phyloP scores from a whole-genome alignment of 2,113 vertebrate genomes.

The Rhagologus leucostigma region DNA sequence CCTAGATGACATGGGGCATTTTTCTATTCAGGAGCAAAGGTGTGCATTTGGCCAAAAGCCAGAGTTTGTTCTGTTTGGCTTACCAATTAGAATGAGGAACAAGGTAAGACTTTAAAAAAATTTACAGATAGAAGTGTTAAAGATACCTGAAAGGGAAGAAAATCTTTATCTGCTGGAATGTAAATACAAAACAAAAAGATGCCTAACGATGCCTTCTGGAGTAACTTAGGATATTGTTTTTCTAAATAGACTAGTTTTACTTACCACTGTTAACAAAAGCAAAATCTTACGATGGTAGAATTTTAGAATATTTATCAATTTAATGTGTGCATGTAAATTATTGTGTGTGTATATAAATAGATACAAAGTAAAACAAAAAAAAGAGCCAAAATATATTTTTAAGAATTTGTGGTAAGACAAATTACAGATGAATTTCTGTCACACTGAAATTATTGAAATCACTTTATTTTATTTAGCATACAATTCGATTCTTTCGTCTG shows the following conservation, averaged over 20 bases:
- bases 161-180: neutral
- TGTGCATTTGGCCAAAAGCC: neutral
- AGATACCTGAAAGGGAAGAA: neutral
- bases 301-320: neutral
- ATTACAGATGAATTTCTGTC: neutral
- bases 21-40: neutral
- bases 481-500: neutral
- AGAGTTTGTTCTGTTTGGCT: neutral
- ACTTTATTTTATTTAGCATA: neutral
- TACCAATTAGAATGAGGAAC: neutral
- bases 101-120: neutral
- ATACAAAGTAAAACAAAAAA: neutral
- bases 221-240: neutral
- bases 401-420: neutral
- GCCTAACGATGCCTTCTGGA: rapidly evolving
- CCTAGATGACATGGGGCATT: neutral
- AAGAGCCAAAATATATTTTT: neutral
- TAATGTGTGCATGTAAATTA: neutral
- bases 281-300: neutral
- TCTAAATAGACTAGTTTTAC: neutral
- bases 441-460: neutral
- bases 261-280: neutral
- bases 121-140: neutral
- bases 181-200: neutral
- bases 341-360: neutral